phyloP scores from a whole-genome alignment of 2,888 invertebrate species.

The Litoditis marina region DNA sequence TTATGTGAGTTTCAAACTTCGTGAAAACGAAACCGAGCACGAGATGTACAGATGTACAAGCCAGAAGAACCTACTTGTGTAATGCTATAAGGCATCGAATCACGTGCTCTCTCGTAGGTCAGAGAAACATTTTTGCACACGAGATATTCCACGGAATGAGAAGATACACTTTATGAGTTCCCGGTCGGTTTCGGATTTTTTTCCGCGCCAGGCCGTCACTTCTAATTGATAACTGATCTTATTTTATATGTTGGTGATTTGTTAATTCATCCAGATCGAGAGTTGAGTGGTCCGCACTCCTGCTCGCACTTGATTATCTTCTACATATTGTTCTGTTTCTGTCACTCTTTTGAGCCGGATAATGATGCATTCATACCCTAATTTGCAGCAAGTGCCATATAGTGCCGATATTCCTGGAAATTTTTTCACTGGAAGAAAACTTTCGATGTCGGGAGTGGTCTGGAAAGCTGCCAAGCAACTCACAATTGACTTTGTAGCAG shows the following conservation, averaged over 20 bases:
- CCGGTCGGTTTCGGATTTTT: too few relatives aligned
- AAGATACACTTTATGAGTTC: too few relatives aligned
- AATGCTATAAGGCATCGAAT: too few relatives aligned
- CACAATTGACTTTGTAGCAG: slow-evolving; percentile 52
- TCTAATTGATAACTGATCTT: too few relatives aligned
- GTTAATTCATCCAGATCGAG: background rate
- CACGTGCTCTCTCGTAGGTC: too few relatives aligned
- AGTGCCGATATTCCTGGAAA: slow-evolving; percentile 60
- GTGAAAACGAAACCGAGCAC: background rate
- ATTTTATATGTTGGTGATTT: too few relatives aligned
- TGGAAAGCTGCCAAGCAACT: slow-evolving; percentile 53
- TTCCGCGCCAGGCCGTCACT: too few relatives aligned
- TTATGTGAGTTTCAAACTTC: slow-evolving; percentile 36
- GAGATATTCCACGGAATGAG: too few relatives aligned
- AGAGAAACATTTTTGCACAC: too few relatives aligned
- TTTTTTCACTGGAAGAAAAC: slow-evolving; percentile 52
- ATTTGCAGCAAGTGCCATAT: slow-evolving; percentile 56
- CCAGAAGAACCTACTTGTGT: too few relatives aligned
- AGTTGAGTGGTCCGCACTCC: too few relatives aligned
- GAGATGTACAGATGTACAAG: background rate
- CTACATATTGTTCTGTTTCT: background rate
- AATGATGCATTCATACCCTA: background rate
- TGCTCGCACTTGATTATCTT: too few relatives aligned
- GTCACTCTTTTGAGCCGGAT: background rate
- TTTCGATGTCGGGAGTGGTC: slow-evolving; percentile 39